Conservation (phyloP, 1,140 invertebrate species). For the roundworm (Caenorhabditis elegans) region WBcel235 BX284606.5:6840501-6841000, state of each 20-base stretch:
- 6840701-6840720: not conserved
- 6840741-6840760: too few relatives aligned
- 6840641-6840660: not conserved
- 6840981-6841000: not conserved
- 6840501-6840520: not conserved
- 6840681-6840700: not conserved
- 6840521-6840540: not conserved
- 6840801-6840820: too few relatives aligned
- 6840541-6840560: not conserved
- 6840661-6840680: not conserved
- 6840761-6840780: too few relatives aligned
- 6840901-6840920: too few relatives aligned
- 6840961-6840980: not conserved
- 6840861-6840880: too few relatives aligned
- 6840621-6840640: not conserved
- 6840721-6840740: not conserved
- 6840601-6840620: not conserved
- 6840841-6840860: too few relatives aligned
- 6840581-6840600: not conserved
- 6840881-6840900: too few relatives aligned
- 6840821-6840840: too few relatives aligned
- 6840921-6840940: too few relatives aligned
- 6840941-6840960: too few relatives aligned
- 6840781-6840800: not conserved
- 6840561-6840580: not conserved